Evolutionary conservation across 2,888 invertebrate species (phyloP), one percentile per base, ranked within the genome.

Genomic region (Onchidella celtica): DNA sequence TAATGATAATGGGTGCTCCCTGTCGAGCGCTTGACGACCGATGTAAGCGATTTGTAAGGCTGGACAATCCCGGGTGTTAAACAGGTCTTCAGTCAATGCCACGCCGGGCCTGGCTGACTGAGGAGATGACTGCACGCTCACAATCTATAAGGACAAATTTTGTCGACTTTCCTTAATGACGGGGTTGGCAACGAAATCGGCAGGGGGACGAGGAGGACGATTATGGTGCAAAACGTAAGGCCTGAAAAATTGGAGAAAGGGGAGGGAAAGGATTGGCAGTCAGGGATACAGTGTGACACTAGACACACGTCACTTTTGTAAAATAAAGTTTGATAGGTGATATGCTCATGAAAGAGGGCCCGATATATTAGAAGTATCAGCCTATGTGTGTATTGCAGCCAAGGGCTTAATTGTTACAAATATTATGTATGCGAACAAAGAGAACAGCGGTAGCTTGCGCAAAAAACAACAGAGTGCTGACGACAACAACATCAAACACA

Each of bases 51-150:
- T 65, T 65, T 24, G 65, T 65, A 29, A 24, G 65, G 29, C n/a
- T 65, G 27, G 65, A 17, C 65, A 24, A 65, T 9, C 65, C 17
- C 29, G 27, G 65, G 27, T 24, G 11, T 65, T 29, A 17, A 65
- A 65, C 65, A 65, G 65, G 65, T 65, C 65, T 27, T 65, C 29
- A 27, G 65, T 65, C 65, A 65, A 27, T 65, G 65, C 29, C 65
- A 65, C 27, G n/a, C 17, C n/a, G 3, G 65, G 6, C 47, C 47
- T 11, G 9, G 47, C 6, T 47, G 47, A 11, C 47, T 6, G 47
- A 47, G 47, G n/a, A n/a, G n/a, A n/a, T 47, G 47, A 47, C 47
- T 47, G 47, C 17, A 6, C 17, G 47, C 47, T 47, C 47, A 17
- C 47, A 17, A 47, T 47, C 47, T 47, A 47, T n/a, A n/a, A 6